Evolutionary conservation across 2,113 vertebrate genomes (phyloP), one percentile per base, ranked within the genome.

Genomic region (Thomomys bottae): DNA sequence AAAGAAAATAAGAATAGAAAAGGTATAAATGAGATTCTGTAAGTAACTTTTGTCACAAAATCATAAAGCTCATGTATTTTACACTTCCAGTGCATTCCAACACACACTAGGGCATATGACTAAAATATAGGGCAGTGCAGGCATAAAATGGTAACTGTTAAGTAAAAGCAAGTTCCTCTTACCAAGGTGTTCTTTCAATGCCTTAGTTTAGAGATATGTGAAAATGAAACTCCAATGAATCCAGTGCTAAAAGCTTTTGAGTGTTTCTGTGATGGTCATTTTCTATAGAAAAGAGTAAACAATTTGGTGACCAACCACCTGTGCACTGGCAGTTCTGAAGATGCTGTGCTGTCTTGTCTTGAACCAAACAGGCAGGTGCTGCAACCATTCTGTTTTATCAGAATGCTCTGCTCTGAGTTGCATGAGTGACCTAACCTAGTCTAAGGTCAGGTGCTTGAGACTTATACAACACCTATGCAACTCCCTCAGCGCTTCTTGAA

Each of bases 201-300:
- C 79, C 32, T 92, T 24, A 1, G 6, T 71, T 71, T 17, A 80
- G 57, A 81, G 32, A 24, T 40, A 87, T 70, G 67, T 81, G 34
- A 26, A 73, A 95, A 64, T 45, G 32, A 94, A 85, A 75, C 23
- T 67, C 49, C 21, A 36, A 68, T 54, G 49, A 73, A 34, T 59
- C 18, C 21, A 28, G 5, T 24, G 38, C 42, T 80, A 4, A 84
- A 63, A 71, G 4, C 26, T 36, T 80, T 15, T 57, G 40, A 63
- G 15, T 38, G 30, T 80, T 59, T 76, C 59, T 26, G 1, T 26
- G 4, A 9, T n/a, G 10, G 15, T 38, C 36, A 80, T 42, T 87
- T 59, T 63, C 49, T n/a, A 1, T 18, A 26, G 77, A 24, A 36
- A 61, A 67, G 28, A 84, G 20, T 38, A 21, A 87, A 68, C 1